Evolutionary conservation across 1,140 invertebrate species (phyloP).

Genomic region (Trissolcus basalis): DNA sequence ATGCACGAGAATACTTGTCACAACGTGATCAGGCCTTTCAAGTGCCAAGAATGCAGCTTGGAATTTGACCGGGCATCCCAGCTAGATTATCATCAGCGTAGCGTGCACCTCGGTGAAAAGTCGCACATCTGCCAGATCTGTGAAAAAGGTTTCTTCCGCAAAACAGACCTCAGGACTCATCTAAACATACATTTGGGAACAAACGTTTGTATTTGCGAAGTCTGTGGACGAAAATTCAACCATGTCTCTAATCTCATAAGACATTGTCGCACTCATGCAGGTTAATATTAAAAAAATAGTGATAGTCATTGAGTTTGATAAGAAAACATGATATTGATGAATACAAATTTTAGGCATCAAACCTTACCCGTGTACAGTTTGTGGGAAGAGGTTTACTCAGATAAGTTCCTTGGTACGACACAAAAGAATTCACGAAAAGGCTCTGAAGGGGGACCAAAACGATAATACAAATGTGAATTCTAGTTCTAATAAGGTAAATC

Average conservation of each 20-base stretch:
- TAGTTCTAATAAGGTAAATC: conserved; percentile 30
- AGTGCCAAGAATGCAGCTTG: conserved; percentile 65
- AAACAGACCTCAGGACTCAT: conserved; percentile 73
- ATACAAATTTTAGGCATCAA: conserved; percentile 64
- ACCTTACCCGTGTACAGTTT: conserved; percentile 74
- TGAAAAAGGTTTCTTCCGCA: conserved; percentile 69
- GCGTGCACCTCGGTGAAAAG: conserved; percentile 68
- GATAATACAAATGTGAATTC: conserved; percentile 10
- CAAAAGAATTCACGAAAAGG: conserved; percentile 65
- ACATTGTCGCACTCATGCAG: conserved; percentile 73
- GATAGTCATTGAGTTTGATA: no score
- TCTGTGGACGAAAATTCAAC: conserved; percentile 74
- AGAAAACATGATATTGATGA: not conserved
- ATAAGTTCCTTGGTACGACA: conserved; percentile 69
- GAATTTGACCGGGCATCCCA: conserved; percentile 69
- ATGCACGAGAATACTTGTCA: conserved; percentile 50
- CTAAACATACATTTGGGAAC: conserved; percentile 75
- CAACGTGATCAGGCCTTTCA: conserved; percentile 61
- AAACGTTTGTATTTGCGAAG: conserved; percentile 73
- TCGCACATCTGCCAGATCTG: conserved; percentile 71
- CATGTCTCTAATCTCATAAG: conserved; percentile 76
- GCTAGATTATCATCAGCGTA: conserved; percentile 67
- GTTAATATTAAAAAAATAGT: no score
- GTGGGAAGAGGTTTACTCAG: conserved; percentile 75
- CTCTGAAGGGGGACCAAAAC: conserved; percentile 33